Conservation (phyloP, 2,797 vertebrate genomes). For the Hydrocynus forskahlii region DNA sequence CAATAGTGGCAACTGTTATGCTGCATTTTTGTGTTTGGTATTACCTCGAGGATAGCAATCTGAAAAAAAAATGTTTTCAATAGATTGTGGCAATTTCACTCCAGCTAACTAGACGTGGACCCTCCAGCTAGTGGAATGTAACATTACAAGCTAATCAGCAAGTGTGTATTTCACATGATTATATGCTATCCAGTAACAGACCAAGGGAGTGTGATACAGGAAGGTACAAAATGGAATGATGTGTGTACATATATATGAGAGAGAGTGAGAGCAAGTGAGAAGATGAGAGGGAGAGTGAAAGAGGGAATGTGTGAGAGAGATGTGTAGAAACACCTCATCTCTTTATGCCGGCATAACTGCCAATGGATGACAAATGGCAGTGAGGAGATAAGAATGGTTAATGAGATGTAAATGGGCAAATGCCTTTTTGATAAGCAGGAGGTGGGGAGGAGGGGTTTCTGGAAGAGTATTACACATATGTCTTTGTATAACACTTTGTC, state of each 20-base stretch:
- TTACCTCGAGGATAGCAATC: constrained; percentile 4
- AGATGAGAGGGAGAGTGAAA: constrained; percentile 25
- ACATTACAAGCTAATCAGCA: constrained; percentile 6
- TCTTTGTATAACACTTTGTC: constrained; percentile 31
- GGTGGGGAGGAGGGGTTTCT: background rate
- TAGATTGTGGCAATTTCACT: background rate
- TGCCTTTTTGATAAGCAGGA: constrained; percentile 32
- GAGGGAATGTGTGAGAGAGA: constrained; percentile 14
- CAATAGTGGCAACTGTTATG: constrained; percentile 50
- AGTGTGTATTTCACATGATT: constrained; percentile 9
- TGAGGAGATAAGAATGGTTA: constrained; percentile 68
- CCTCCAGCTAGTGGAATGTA: background rate
- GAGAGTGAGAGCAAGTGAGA: constrained; percentile 51
- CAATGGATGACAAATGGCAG: constrained; percentile 64
- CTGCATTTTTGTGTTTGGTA: constrained; percentile 41
- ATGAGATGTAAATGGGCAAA: constrained; percentile 70
- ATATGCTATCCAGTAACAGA: constrained; percentile 8
- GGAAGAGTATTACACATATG: constrained; percentile 62
- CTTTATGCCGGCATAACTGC: constrained; percentile 58
- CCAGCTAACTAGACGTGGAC: background rate
- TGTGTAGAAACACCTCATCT: constrained; percentile 41
- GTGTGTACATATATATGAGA: constrained; percentile 50
- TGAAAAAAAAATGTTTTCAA: constrained; percentile 5
- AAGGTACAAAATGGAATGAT: constrained; percentile 24
- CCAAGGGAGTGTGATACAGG: constrained; percentile 22